Conservation (phyloP, 1,140 invertebrate species). For the Chionoecetes opilio region DNA sequence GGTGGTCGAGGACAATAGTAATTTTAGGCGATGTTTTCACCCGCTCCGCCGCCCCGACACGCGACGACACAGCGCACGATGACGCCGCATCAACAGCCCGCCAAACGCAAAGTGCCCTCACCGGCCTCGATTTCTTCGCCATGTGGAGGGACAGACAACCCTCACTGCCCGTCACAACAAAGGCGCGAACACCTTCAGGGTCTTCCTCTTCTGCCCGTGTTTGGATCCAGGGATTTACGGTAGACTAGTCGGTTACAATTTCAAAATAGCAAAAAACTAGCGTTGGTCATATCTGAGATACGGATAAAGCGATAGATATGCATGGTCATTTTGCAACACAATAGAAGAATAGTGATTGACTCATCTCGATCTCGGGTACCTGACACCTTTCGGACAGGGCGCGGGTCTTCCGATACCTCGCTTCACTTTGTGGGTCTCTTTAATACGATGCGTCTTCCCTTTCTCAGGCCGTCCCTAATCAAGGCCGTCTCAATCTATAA, state of each 20-base stretch:
- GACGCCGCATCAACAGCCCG: background rate
- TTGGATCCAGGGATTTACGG: background rate
- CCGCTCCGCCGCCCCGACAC: conserved; percentile 1
- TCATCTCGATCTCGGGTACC: background rate
- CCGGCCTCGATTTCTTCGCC: background rate
- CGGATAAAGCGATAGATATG: background rate
- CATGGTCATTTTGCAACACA: background rate
- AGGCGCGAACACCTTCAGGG: background rate
- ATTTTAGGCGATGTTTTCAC: background rate
- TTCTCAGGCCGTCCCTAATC: too few relatives aligned
- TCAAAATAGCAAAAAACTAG: background rate
- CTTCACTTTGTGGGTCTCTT: too few relatives aligned
- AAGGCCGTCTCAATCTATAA: too few relatives aligned
- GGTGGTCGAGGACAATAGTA: background rate
- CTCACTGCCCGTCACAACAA: background rate
- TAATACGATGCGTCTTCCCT: too few relatives aligned
- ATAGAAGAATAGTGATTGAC: background rate
- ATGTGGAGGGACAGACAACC: background rate
- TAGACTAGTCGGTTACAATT: background rate
- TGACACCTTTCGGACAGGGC: background rate
- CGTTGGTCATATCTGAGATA: background rate
- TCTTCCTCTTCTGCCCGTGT: background rate
- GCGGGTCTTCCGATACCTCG: too few relatives aligned
- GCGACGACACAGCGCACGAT: background rate
- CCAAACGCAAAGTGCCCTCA: background rate